A percentile compares a stretch with the other conserved stretches of the same genome.
These are phyloP conservation scores for Ernsta delagoae DNA, from an alignment of 2,888 invertebrate genomes.

Conservation along the genomic window DNA sequence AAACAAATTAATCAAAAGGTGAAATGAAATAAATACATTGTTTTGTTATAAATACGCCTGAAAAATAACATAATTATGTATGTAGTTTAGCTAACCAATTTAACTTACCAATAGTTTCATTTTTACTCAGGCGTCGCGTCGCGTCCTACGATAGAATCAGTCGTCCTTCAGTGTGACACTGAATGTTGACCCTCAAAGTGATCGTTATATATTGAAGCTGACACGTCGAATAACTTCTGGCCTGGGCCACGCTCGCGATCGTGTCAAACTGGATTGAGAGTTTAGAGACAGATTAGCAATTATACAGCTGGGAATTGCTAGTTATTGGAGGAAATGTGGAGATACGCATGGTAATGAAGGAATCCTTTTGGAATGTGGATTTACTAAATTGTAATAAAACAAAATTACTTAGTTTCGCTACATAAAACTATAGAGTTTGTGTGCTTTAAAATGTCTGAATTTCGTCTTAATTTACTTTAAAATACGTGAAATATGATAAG, in stretches of 20 bases:
- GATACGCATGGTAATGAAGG: not conserved
- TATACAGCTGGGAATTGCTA: slow-evolving; percentile 8
- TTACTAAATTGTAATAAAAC: no score
- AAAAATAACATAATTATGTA: not conserved
- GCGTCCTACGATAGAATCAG: not conserved
- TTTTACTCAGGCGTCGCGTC: slow-evolving; percentile 35
- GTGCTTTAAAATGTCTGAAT: no score
- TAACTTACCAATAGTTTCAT: slow-evolving; percentile 68
- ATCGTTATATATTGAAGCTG: slow-evolving; percentile 20
- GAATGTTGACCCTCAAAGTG: not conserved
- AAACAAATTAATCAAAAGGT: no score
- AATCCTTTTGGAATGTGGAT: not conserved
- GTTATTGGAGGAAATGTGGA: not conserved
- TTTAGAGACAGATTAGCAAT: not conserved
- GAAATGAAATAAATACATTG: no score
- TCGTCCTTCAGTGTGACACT: slow-evolving; percentile 10
- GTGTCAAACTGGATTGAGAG: slow-evolving; percentile 21
- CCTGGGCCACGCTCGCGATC: not conserved
- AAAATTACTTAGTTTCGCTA: no score
- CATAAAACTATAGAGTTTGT: no score
- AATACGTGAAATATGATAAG: no score
- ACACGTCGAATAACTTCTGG: not conserved
- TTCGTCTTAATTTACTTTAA: no score
- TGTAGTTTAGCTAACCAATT: no score
- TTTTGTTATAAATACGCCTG: not conserved